phyloP scores from a whole-genome alignment of 1,140 invertebrate species.

The Bradynema listronoti region DNA sequence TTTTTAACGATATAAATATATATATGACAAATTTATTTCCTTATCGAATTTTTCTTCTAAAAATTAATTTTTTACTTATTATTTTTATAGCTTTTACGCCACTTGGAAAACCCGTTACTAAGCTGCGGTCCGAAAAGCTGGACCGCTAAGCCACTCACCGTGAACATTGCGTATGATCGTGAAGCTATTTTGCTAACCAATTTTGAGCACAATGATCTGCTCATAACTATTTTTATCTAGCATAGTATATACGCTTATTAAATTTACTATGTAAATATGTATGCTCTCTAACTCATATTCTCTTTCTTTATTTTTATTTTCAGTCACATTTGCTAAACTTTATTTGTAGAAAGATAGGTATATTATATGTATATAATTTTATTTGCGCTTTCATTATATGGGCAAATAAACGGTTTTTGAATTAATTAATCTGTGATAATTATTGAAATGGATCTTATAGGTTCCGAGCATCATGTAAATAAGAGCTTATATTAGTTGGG shows the following conservation, averaged over 20 bases:
- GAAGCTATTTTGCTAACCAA: constrained; percentile 7
- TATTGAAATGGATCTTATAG: no score
- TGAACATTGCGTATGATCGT: constrained; percentile 15
- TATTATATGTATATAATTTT: no score
- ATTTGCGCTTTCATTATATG: no score
- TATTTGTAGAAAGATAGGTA: no score
- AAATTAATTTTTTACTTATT: background rate
- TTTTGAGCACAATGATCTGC: constrained; percentile 6
- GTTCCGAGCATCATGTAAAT: no score
- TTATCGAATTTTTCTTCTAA: background rate
- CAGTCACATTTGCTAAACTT: no score
- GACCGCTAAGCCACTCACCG: constrained; percentile 1
- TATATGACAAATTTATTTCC: background rate
- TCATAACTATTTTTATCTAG: constrained; percentile 13
- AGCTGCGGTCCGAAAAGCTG: constrained; percentile 13
- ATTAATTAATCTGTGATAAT: no score
- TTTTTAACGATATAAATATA: background rate
- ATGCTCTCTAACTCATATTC: no score
- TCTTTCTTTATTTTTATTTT: no score
- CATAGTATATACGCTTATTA: background rate
- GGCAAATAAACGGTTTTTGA: no score
- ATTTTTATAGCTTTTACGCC: constrained; percentile 9
- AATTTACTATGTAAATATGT: background rate
- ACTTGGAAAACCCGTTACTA: constrained; percentile 8
- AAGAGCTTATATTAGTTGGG: no score